A percentile compares a stretch with the other conserved stretches of the same genome.
These are phyloP conservation scores for Tenualosa ilisha DNA, from an alignment of 2,797 vertebrate genomes.

Conservation along the genomic window DNA sequence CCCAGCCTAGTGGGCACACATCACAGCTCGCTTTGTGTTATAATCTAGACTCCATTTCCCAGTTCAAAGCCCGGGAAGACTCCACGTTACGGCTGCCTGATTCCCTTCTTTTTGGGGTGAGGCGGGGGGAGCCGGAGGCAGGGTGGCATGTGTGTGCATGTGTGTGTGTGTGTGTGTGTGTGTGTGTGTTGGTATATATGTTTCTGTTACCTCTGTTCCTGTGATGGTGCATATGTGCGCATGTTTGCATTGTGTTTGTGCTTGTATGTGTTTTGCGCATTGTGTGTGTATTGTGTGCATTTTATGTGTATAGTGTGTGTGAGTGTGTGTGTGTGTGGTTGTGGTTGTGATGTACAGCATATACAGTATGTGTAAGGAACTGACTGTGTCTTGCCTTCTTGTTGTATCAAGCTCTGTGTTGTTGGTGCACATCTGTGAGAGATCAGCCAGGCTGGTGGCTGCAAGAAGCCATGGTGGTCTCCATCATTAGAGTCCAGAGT, in stretches of 20 bases:
- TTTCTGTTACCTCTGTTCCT: neutral
- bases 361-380: neutral
- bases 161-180: neutral
- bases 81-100: neutral
- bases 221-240: too few species aligned
- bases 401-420: neutral
- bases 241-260: neutral
- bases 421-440: neutral
- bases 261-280: neutral
- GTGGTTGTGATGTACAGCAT: neutral
- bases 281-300: too few species aligned
- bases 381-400: neutral
- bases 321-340: neutral
- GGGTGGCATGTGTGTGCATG: neutral
- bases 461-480: neutral
- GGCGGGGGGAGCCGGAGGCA: neutral
- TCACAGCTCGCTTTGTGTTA: neutral
- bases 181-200: neutral
- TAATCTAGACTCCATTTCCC: slow-evolving; percentile 13
- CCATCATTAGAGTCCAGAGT: neutral
- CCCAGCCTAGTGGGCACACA: neutral
- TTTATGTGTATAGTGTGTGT: too few species aligned
- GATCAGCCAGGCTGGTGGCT: neutral
- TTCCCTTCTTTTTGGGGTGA: neutral
- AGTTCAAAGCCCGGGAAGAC: neutral